Conservation (phyloP, 2,113 vertebrate genomes). For the Prunella fulvescens region DNA sequence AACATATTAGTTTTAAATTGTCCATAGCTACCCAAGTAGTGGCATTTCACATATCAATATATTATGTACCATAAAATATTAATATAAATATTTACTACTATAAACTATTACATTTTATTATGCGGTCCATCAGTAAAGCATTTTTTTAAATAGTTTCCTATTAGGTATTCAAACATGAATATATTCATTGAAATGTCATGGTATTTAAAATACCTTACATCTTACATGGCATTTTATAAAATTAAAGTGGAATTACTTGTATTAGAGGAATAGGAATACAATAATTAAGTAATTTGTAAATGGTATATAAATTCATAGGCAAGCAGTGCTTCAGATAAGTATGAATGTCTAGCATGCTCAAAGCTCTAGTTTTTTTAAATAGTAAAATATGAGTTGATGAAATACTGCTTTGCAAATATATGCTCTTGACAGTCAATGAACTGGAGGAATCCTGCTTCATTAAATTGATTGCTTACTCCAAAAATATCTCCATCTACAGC, state of each 20-base stretch:
- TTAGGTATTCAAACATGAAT: background rate
- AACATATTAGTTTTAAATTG: background rate
- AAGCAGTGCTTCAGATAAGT: background rate
- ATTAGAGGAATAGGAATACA: background rate
- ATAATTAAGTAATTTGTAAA: background rate
- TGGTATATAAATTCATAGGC: background rate
- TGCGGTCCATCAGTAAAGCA: background rate
- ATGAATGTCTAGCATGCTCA: background rate
- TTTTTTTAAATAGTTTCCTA: background rate
- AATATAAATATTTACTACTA: background rate
- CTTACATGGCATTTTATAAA: background rate
- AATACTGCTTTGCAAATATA: background rate
- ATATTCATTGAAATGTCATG: background rate
- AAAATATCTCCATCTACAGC: background rate
- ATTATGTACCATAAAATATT: background rate
- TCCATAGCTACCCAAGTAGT: background rate
- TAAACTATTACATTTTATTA: background rate
- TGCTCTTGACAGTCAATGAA: background rate
- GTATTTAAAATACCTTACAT: background rate
- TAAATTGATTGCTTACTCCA: slow-evolving; percentile 6
- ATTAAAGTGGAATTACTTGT: background rate
- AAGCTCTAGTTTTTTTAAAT: background rate
- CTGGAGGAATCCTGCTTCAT: background rate
- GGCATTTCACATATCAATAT: background rate
- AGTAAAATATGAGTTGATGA: background rate